These are phyloP conservation scores for Oryzias javanicus DNA, from an alignment of 2,113 vertebrate species.

Conservation along the genomic window DNA sequence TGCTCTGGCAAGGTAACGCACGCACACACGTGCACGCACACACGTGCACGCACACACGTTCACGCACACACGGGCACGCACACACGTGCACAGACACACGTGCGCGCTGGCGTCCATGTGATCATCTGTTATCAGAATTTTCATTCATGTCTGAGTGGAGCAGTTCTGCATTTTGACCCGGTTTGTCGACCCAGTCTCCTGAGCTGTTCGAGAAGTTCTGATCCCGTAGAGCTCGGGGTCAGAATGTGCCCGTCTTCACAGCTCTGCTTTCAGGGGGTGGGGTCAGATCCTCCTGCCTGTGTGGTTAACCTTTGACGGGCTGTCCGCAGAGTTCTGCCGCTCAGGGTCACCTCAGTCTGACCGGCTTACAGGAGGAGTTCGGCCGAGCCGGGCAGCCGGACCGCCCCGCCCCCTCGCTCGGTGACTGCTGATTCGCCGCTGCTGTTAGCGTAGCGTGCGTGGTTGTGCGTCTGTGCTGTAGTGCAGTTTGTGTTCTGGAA, in stretches of 20 bases:
- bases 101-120: too few species aligned
- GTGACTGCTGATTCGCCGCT: slow-evolving; percentile 26
- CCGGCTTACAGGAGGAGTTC: slow-evolving; percentile 52
- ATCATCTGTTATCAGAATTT: too few species aligned
- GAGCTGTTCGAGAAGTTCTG: too few species aligned
- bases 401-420: slow-evolving; percentile 2
- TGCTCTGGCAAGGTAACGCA: slow-evolving; percentile 92
- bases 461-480: slow-evolving; percentile 17
- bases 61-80: too few species aligned
- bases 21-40: neutral
- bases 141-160: too few species aligned
- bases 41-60: neutral
- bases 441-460: slow-evolving; percentile 10
- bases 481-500: neutral
- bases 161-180: too few species aligned
- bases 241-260: too few species aligned
- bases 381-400: slow-evolving; percentile 8
- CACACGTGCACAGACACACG: too few species aligned
- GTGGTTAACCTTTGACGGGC: neutral
- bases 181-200: too few species aligned
- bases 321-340: slow-evolving; percentile 42
- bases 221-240: too few species aligned
- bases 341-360: slow-evolving; percentile 54
- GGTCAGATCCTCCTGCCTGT: too few species aligned
- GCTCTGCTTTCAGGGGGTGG: too few species aligned